phyloP scores from a whole-genome alignment of 2,113 vertebrate species.

The Stictonetta naevosa region DNA sequence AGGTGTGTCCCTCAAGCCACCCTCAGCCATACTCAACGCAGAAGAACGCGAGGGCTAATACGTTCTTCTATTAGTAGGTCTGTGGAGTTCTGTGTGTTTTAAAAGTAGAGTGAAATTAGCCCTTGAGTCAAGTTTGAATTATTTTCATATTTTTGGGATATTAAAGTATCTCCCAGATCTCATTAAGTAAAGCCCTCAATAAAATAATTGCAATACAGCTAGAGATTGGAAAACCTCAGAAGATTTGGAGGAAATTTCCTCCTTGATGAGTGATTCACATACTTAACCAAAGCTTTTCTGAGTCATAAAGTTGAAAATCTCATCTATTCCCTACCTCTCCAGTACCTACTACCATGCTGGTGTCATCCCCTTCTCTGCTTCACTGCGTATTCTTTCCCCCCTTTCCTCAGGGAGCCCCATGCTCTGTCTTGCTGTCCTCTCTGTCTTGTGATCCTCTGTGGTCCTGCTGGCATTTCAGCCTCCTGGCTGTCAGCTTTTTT shows the following conservation, averaged over 20 bases:
- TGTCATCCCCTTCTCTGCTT: neutral
- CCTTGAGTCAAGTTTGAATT: constrained; percentile 81
- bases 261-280: constrained; percentile 16
- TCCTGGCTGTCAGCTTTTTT: neutral
- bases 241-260: constrained; percentile 65
- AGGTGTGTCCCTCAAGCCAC: neutral
- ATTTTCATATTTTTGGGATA: constrained; percentile 76
- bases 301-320: neutral
- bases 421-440: neutral
- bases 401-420: neutral
- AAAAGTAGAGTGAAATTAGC: constrained; percentile 80
- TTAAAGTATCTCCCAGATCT: constrained; percentile 80
- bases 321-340: neutral
- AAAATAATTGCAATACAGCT: constrained; percentile 76
- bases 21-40: neutral
- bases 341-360: neutral
- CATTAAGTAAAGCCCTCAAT: constrained; percentile 80
- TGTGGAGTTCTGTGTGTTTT: constrained; percentile 29
- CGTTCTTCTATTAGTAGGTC: neutral
- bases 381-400: fast-evolving
- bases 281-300: constrained; percentile 12
- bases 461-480: neutral
- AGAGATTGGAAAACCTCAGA: constrained; percentile 69
- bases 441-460: neutral
- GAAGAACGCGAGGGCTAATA: neutral